phyloP scores from a whole-genome alignment of 2,888 invertebrate species.

The Dastarcus helophoroides region DNA sequence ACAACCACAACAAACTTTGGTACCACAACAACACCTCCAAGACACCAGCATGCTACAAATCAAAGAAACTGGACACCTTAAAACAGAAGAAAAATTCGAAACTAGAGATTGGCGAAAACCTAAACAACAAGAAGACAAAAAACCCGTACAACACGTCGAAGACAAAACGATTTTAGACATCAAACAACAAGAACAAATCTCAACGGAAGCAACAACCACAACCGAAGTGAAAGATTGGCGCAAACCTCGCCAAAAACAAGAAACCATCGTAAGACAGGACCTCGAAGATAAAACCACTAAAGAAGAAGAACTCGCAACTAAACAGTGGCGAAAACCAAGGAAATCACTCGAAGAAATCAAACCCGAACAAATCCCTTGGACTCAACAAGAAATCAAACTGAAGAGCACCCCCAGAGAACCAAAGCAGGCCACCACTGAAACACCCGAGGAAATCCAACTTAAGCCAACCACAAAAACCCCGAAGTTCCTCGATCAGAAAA shows the following conservation, averaged over 20 bases:
- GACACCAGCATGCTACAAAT: slow-evolving; percentile 30
- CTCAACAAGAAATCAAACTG: slow-evolving; percentile 45
- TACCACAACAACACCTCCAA: slow-evolving; percentile 20
- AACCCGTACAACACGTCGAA: slow-evolving; percentile 24
- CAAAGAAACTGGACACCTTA: slow-evolving; percentile 17
- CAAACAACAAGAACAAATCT: slow-evolving; percentile 15
- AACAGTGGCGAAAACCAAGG: slow-evolving; percentile 3
- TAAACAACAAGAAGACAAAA: slow-evolving; percentile 12
- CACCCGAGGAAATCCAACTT: slow-evolving; percentile 37
- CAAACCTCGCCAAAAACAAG: slow-evolving; percentile 10
- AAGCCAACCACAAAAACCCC: slow-evolving; percentile 31
- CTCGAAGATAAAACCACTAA: slow-evolving; percentile 12
- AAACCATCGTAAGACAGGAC: too few species aligned
- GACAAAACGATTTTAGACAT: slow-evolving; percentile 30
- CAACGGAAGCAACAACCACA: slow-evolving; percentile 16
- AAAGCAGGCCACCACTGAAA: slow-evolving; percentile 31
- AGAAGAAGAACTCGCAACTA: slow-evolving; percentile 22
- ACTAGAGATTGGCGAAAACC: slow-evolving; percentile 19
- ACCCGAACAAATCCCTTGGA: slow-evolving; percentile 37
- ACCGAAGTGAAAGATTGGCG: slow-evolving; percentile 14
- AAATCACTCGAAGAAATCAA: slow-evolving; percentile 16
- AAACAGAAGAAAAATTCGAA: slow-evolving; percentile 14
- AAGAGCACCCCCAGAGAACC: slow-evolving; percentile 32
- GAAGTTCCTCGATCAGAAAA: too few species aligned
- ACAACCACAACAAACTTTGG: slow-evolving; percentile 3